These are phyloP conservation scores for Scaptomyza montana DNA, from an alignment of 1,140 invertebrate genomes.

Conservation along the genomic window DNA sequence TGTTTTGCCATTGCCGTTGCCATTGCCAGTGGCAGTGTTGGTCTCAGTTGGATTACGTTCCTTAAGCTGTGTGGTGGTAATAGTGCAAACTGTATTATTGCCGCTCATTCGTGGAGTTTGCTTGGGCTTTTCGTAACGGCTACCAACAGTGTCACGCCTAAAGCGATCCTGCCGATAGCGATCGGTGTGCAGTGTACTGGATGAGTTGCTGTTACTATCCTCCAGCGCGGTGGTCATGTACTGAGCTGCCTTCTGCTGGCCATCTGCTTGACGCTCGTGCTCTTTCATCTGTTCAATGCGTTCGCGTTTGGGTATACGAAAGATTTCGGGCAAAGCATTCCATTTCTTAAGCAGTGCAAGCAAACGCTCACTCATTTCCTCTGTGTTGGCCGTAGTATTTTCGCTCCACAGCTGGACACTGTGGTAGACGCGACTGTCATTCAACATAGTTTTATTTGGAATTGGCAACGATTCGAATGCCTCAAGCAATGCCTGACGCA, in stretches of 20 bases:
- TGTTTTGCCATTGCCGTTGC: background rate
- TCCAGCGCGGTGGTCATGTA: constrained; percentile 65
- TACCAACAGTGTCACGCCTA: constrained; percentile 47
- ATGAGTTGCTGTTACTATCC: constrained; percentile 49
- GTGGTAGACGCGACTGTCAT: constrained; percentile 94
- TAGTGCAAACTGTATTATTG: constrained; percentile 7
- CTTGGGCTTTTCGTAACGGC: constrained; percentile 49
- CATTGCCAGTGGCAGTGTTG: background rate
- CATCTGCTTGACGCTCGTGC: constrained; percentile 92
- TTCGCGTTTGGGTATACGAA: constrained; percentile 97
- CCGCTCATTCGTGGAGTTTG: constrained; percentile 8
- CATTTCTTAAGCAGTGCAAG: constrained; percentile 53
- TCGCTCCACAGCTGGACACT: constrained; percentile 92
- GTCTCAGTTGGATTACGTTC: constrained; percentile 24
- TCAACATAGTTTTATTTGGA: constrained; percentile 95
- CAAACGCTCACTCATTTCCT: constrained; percentile 16
- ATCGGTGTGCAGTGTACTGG: constrained; percentile 50
- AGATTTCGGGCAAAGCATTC: constrained; percentile 86
- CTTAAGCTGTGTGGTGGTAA: constrained; percentile 27
- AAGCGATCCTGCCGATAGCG: constrained; percentile 84
- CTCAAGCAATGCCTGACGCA: constrained; percentile 90
- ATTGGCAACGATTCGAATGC: constrained; percentile 93
- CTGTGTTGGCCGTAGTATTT: background rate
- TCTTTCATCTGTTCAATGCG: constrained; percentile 96
- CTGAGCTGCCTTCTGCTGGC: constrained; percentile 7